Evolutionary conservation across 2,888 invertebrate species (phyloP).

Genomic region (Pachymerium ferrugineum): DNA sequence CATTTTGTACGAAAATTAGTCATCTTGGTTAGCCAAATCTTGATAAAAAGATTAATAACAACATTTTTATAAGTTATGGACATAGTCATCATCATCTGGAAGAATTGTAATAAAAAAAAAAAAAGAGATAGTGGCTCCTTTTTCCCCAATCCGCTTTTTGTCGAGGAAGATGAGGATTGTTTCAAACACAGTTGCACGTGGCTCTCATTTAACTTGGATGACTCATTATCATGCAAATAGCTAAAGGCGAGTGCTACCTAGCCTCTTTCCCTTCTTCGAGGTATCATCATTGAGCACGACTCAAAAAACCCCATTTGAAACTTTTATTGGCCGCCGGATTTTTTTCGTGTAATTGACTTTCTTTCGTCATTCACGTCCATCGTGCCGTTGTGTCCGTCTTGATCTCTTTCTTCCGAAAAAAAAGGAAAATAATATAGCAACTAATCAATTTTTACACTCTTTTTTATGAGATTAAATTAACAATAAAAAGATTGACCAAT

Average conservation of each 20-base stretch:
- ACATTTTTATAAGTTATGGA: background rate
- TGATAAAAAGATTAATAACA: background rate
- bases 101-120: background rate
- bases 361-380: slow-evolving; percentile 18
- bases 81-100: background rate
- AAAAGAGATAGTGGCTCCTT: background rate
- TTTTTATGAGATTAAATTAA: slow-evolving; percentile 13
- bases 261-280: slow-evolving; percentile 15
- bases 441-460: background rate
- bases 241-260: slow-evolving; percentile 12
- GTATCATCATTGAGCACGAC: slow-evolving; percentile 21
- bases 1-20: no score
- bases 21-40: no score
- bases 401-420: slow-evolving; percentile 5
- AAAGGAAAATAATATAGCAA: background rate
- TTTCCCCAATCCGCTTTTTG: slow-evolving; percentile 9
- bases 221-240: slow-evolving; percentile 21
- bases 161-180: slow-evolving; percentile 8
- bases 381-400: slow-evolving; percentile 2
- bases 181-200: slow-evolving; percentile 5
- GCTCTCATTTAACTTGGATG: slow-evolving; percentile 18
- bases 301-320: slow-evolving; percentile 18
- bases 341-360: slow-evolving; percentile 21
- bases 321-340: slow-evolving; percentile 15
- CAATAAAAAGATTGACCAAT: background rate